Base-by-base conservation (phyloP, 2,113 vertebrate species). In the Chloropsis cyanopogon region DNA sequence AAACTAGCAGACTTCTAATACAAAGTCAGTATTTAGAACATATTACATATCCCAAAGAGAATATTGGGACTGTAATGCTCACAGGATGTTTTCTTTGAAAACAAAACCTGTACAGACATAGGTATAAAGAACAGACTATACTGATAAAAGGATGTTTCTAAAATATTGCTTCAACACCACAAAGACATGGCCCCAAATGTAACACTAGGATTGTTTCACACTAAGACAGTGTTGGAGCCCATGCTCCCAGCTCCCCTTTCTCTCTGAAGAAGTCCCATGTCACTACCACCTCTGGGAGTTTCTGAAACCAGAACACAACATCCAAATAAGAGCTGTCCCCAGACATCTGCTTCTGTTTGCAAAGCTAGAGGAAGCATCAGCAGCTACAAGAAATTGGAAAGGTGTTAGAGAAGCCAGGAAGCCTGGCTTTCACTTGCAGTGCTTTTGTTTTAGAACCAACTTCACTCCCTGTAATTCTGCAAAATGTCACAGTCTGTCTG, bases 401-500 rank as follows among this genome's bases (percentile, higher is more conserved):
- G 14, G 31, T 80, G 23, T 42, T 70, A 63, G 71, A 80, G 80
- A 66, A 93, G 52, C 33, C 64, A 83, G 47, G 69, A 94, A 88
- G 44, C 73, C 29, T 61, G 56, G 56, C 26, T 86, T 88, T 83
- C 72, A 66, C 6, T 72, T 59, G 68, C 50, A 50, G 44, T 13
- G 6, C 64, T 76, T 92, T 92, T 92, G 82, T 77, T 73, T 80
- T 29, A 63, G 50, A 86, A 90, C 46, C 59, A 73, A 42, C 37
- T 88, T 92, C n/a, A 14, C 14, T 89, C 50, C 37, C 73, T 68
- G 70, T 84, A 92, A 78, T 92, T 94, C 78, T 88, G 59, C 31
- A 86, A 88, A 95, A 95, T 95, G 82, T 93, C 94, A 82, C 21
- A 56, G 52, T 73, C 85, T 92, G 71, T 72, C 50, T 95, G 64